phyloP scores from a whole-genome alignment of 37 sponge, comb jelly and placozoan genomes.

The Hexactinellida sp. region DNA sequence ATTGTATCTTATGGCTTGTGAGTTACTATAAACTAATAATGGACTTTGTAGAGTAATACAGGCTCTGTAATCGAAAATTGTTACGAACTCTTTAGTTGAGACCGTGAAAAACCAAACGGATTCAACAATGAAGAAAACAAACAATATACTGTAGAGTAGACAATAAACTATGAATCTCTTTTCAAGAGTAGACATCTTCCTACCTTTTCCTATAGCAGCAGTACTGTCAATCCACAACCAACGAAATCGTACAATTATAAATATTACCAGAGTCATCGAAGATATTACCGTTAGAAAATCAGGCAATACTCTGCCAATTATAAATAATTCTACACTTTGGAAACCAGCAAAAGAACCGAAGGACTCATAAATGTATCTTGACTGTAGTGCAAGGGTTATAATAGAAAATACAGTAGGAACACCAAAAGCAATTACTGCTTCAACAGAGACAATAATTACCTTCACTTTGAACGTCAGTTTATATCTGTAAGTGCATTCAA shows the following conservation, averaged over 20 bases:
- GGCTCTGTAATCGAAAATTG: background rate
- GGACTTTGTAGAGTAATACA: background rate
- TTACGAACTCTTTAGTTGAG: background rate
- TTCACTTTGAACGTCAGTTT: background rate
- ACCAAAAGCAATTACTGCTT: background rate
- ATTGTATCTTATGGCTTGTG: background rate
- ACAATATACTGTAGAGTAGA: background rate
- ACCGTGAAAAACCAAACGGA: background rate
- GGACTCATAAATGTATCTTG: background rate
- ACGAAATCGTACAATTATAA: background rate
- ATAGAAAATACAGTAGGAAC: background rate
- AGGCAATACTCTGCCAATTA: background rate
- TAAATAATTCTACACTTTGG: background rate
- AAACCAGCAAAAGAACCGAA: background rate
- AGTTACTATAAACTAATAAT: background rate
- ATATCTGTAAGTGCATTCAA: background rate
- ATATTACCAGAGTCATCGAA: conserved; percentile 1
- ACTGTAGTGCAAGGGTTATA: background rate
- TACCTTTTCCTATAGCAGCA: background rate
- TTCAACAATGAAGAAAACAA: background rate
- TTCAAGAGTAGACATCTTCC: background rate
- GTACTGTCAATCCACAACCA: background rate
- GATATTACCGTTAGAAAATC: background rate
- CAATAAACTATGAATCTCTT: background rate
- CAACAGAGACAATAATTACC: background rate